Evolutionary conservation across 2,888 invertebrate genomes (phyloP), one percentile per base, ranked within the genome.

Genomic region (Netelia virgata): DNA sequence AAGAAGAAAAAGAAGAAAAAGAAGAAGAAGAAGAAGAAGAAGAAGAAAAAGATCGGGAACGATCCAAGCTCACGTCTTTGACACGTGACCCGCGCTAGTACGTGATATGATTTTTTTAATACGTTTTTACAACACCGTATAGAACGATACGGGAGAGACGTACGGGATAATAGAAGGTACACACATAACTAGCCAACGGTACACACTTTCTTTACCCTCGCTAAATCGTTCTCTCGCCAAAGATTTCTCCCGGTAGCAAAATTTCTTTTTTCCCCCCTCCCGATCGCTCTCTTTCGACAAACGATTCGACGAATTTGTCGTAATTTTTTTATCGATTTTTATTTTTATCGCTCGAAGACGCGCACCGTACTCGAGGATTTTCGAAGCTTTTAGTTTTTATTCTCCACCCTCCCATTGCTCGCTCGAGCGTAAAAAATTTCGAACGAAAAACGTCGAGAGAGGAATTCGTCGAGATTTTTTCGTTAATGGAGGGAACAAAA

Each of bases 71-170:
- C 88, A 87, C 86, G 86, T 86, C 73, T 87, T 84, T 89, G 84
- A 88, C 86, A 87, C 88, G 89, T 88, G 87, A 90, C 88, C 86
- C 82, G 64, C 77, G 59, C 59, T 79, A 82, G 81, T 87, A 89
- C 89, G 88, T 88, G 88, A 88, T 83, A 86, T 79, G 86, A 86
- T 88, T 88, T 87, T 87, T 83, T 63, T n/a, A 16, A 47, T 18
- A 18, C 18, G 43, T 78, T 75, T 66, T 70, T 64, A 57, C 36
- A 11, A 47, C 28, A 10, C 9, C 41, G 55, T 64, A 43, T 20
- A 66, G 14, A 10, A 5, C 10, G 16, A 64, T 64, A n/a, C n/a
- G 1, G 11, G 43, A 55, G 43, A 28, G 68, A 75, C 57, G 70
- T 41, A 70, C 16, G 41, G 41, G 66, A n/a, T 36, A 68, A 43